phyloP scores from a whole-genome alignment of 2,113 vertebrate genomes.

The Lipotes vexillifer region DNA sequence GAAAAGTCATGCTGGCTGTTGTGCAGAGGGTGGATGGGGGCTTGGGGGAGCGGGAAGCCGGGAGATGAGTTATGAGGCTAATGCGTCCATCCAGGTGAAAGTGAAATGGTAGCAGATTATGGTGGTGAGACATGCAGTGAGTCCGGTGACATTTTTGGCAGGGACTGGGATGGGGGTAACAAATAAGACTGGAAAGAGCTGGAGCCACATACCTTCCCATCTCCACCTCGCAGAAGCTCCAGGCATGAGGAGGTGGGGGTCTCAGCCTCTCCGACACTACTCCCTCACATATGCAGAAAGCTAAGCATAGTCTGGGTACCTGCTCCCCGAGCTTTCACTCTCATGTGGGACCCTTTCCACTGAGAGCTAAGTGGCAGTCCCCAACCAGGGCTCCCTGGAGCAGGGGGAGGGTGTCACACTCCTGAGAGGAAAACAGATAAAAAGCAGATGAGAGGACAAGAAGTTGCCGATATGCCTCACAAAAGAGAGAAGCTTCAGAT shows the following conservation, averaged over 20 bases:
- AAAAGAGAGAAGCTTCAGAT: not conserved
- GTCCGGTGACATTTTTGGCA: not conserved
- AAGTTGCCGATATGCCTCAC: not conserved
- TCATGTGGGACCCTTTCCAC: not conserved
- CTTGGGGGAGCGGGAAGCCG: not conserved
- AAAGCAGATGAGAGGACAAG: not conserved
- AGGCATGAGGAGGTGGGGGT: too few species aligned
- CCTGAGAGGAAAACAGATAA: not conserved
- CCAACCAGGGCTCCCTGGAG: not conserved
- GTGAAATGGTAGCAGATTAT: not conserved
- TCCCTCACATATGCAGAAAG: not conserved
- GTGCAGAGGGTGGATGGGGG: not conserved
- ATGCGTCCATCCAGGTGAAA: not conserved
- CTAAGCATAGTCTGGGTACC: not conserved
- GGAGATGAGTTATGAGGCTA: not conserved
- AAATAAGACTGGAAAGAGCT: not conserved
- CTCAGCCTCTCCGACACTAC: not conserved
- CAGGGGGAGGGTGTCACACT: too few species aligned
- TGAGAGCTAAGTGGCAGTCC: not conserved
- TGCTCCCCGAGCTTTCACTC: not conserved
- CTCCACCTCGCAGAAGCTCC: not conserved
- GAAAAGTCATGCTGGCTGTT: not conserved
- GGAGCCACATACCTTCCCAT: not conserved
- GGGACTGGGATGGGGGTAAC: not conserved
- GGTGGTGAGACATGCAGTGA: not conserved